phyloP scores from a whole-genome alignment of 2,113 vertebrate genomes.

The Chrysochloris asiatica region DNA sequence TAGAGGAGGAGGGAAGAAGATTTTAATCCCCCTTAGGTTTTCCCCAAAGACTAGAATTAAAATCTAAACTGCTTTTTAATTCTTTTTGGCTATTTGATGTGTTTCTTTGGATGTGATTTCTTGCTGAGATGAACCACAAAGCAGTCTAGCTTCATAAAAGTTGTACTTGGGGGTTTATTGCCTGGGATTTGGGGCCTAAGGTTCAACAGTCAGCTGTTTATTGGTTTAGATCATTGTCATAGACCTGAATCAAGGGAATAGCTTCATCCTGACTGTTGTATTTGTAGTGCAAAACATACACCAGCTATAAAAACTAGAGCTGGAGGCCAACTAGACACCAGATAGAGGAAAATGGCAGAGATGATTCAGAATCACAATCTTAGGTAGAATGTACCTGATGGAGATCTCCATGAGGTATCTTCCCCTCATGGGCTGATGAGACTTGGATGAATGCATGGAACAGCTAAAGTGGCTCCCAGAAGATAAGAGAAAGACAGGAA shows the following conservation, averaged over 20 bases:
- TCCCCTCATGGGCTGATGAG: neutral
- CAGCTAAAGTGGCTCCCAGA: neutral
- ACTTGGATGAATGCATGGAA: neutral
- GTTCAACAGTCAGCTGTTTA: neutral
- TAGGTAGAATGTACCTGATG: neutral
- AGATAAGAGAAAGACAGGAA: neutral
- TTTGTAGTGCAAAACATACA: neutral
- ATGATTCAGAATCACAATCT: neutral
- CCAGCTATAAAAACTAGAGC: neutral
- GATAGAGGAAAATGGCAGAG: neutral
- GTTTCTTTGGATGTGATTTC: conserved; percentile 29
- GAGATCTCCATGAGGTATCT: neutral
- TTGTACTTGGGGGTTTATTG: neutral
- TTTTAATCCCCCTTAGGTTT: neutral
- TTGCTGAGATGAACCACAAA: neutral
- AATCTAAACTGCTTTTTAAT: conserved; percentile 39
- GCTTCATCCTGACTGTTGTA: neutral
- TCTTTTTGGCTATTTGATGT: conserved; percentile 13
- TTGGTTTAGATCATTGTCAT: conserved; percentile 17
- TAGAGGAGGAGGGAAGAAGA: neutral
- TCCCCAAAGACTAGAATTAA: conserved; percentile 22
- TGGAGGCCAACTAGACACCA: neutral
- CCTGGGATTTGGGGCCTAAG: neutral
- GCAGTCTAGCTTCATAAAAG: neutral
- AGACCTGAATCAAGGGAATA: neutral